phyloP scores from a whole-genome alignment of 2,113 vertebrate species.

The Ictalurus punctatus region DNA sequence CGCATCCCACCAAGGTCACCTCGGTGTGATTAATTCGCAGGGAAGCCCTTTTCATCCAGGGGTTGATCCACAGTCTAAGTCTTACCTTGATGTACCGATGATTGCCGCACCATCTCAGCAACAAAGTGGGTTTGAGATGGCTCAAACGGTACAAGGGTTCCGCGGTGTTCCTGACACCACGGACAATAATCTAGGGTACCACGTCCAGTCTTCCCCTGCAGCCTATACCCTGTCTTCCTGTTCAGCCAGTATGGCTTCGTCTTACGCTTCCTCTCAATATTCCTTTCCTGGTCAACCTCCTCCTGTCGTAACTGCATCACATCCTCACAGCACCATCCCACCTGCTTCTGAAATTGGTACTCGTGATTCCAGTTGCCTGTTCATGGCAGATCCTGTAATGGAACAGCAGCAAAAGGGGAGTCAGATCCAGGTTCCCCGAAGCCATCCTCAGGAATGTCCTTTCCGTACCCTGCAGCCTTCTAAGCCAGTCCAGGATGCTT shows the following conservation, averaged over 20 bases:
- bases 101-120: conserved; percentile 70
- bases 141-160: conserved; percentile 76
- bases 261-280: conserved; percentile 82
- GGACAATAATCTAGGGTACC: conserved; percentile 76
- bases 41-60: conserved; percentile 71
- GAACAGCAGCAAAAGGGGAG: conserved; percentile 69
- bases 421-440: conserved; percentile 62
- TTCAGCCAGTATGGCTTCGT: conserved; percentile 76
- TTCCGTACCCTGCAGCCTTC: conserved; percentile 82
- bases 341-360: conserved; percentile 78
- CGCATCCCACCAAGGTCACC: conserved; percentile 67
- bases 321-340: conserved; percentile 71
- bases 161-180: conserved; percentile 68
- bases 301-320: conserved; percentile 76
- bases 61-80: conserved; percentile 77
- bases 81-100: conserved; percentile 78
- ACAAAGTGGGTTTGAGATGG: conserved; percentile 70
- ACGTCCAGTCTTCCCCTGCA: conserved; percentile 71
- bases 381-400: conserved; percentile 78
- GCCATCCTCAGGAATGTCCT: conserved; percentile 80
- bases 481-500: conserved; percentile 83
- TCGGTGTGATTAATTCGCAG: conserved; percentile 60
- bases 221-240: conserved; percentile 83
- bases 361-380: conserved; percentile 76
- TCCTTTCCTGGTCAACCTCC: conserved; percentile 84